phyloP scores from a whole-genome alignment of 2,797 vertebrate genomes.

The Micropoecilia bifurca region DNA sequence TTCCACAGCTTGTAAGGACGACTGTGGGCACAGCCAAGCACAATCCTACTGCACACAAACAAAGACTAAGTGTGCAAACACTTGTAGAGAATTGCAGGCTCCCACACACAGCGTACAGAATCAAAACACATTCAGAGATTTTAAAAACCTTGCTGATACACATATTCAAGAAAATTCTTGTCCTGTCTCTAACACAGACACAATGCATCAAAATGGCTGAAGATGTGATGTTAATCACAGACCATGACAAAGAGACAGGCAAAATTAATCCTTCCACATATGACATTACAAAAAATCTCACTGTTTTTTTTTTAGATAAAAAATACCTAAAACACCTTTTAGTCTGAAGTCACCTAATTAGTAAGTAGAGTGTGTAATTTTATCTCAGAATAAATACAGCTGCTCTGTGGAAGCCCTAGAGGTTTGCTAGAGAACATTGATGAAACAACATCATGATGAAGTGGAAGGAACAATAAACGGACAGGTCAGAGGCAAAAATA shows the following conservation, averaged over 20 bases:
- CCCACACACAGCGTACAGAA: slow-evolving; percentile 6
- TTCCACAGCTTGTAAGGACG: slow-evolving; percentile 68
- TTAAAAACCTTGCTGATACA: slow-evolving; percentile 45
- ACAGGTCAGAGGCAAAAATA: neutral
- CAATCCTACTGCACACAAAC: slow-evolving; percentile 58
- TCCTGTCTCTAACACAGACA: slow-evolving; percentile 6
- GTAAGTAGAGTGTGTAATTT: neutral
- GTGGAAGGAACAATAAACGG: neutral
- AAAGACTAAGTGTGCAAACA: slow-evolving; percentile 61
- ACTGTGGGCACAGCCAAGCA: slow-evolving; percentile 55
- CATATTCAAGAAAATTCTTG: slow-evolving; percentile 30
- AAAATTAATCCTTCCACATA: neutral
- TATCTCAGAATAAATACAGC: neutral
- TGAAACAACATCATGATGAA: neutral
- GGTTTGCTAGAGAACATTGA: neutral
- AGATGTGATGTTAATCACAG: neutral
- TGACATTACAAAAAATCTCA: neutral
- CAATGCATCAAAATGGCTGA: slow-evolving; percentile 31
- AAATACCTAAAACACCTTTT: neutral
- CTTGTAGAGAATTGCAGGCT: slow-evolving; percentile 35
- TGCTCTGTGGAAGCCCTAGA: neutral
- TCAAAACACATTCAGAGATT: slow-evolving; percentile 15
- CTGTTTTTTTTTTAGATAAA: neutral
- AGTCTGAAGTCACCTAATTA: neutral
- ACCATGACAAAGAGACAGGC: neutral